These are phyloP conservation scores for Gryon sp. DNA, from an alignment of 1,140 invertebrate genomes.

Conservation along the genomic window DNA sequence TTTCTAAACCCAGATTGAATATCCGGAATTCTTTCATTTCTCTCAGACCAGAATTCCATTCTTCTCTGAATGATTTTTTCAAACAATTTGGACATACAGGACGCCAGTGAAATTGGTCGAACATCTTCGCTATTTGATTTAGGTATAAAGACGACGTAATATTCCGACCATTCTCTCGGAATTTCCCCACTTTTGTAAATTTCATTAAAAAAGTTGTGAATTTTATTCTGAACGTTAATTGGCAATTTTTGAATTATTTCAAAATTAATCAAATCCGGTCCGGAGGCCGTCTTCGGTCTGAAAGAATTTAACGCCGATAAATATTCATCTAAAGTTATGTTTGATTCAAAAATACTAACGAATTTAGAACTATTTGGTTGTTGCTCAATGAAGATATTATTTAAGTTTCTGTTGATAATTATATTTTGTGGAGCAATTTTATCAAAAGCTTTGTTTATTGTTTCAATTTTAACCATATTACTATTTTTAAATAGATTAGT, in stretches of 20 bases:
- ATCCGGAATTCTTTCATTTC: neutral
- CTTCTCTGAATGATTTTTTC: constrained; percentile 5
- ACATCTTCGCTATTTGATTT: neutral
- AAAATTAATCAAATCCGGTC: neutral
- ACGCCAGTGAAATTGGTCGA: neutral
- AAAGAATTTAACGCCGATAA: neutral
- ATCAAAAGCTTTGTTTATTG: neutral
- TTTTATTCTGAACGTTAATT: neutral
- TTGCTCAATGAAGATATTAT: neutral
- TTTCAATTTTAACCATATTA: neutral
- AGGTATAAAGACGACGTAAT: constrained; percentile 1
- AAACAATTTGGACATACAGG: neutral
- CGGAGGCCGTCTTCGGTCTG: neutral
- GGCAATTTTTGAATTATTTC: neutral
- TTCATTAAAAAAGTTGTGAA: neutral
- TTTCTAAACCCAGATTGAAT: neutral
- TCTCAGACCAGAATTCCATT: constrained; percentile 1
- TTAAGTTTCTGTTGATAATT: neutral
- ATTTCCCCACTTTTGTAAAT: neutral
- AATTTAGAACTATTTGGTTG: neutral
- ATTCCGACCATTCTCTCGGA: neutral
- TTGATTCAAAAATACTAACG: neutral
- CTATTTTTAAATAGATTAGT: neutral
- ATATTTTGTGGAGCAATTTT: constrained; percentile 1
- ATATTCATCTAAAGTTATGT: neutral